Evolutionary conservation across 2,113 vertebrate species (phyloP), one percentile per base, ranked within the genome.

Genomic region (Phalacrocorax pelagicus): DNA sequence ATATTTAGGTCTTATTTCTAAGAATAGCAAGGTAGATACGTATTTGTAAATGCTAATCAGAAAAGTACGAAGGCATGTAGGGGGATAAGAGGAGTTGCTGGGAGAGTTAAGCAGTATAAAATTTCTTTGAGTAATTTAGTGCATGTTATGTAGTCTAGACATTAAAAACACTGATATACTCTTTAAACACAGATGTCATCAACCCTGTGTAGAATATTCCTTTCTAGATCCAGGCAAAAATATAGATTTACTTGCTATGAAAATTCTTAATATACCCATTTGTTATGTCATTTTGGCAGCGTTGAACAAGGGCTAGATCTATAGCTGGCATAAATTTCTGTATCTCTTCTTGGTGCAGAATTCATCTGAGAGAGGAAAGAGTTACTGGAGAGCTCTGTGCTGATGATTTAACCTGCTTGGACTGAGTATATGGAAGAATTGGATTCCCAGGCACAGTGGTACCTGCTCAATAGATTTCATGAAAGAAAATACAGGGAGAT

Each of bases 101-200:
- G 36, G 49, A 79, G 23, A 65, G 23, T 65, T 38, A 72, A 84
- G 86, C 36, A 42, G 77, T 95, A 18, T 95, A 92, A 87, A n/a
- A 95, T 93, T 90, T 97, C 90, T 97, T 81, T 32, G 49, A 87
- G 92, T 94, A 92, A 79, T 94, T 85, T 92, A 63, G 55, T 91
- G 82, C 83, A 95, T 83, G 84, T 88, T 82, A 27, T 79, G 36
- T 81, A 66, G 93, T 95, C 94, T 94, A 96, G 87, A 94, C 85
- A 77, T 90, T 63, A 88, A 96, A 95, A 92, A 90, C 87, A 89
- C 69, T 46, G 40, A 22, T 95, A 91, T 7, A 23, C 44, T 89
- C 86, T 81, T 88, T 79, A 83, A 90, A 66, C 58, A 71, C 32
- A 84, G 38, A 84, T 89, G 42, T 90, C 87, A 57, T 86, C 23